Evolutionary conservation across 2,888 invertebrate species (phyloP).

Genomic region (Augochlorella aurata): DNA sequence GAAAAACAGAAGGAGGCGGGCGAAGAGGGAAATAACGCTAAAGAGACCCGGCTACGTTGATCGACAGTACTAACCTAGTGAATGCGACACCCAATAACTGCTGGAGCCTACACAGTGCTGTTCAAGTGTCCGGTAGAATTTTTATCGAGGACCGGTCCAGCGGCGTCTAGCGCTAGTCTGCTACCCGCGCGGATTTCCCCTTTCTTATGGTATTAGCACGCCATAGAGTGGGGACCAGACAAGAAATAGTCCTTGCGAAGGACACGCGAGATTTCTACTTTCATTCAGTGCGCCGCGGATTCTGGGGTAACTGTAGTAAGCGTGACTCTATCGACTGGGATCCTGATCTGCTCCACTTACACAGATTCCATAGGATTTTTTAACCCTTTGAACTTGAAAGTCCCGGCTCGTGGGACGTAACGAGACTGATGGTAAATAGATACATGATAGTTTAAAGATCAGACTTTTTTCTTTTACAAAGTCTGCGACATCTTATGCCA

Average conservation of each 20-base stretch:
- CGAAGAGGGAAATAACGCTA: conserved; percentile 19
- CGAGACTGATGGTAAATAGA: no score
- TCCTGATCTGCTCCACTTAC: neutral
- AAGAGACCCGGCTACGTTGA: conserved; percentile 43
- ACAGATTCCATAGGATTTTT: neutral
- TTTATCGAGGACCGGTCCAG: conserved; percentile 76
- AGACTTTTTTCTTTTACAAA: no score
- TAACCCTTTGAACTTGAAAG: no score
- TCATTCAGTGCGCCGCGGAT: conserved; percentile 8
- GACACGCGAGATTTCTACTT: neutral
- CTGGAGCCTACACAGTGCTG: conserved; percentile 43
- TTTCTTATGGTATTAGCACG: conserved; percentile 13
- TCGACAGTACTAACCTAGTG: conserved; percentile 67
- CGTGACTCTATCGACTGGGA: neutral
- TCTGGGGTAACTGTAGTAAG: neutral
- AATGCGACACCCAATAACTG: conserved; percentile 54
- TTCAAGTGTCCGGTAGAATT: conserved; percentile 62
- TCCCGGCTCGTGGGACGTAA: no score
- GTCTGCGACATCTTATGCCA: no score
- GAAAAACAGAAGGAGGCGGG: neutral
- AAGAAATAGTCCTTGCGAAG: neutral
- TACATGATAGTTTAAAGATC: no score
- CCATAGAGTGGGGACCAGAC: neutral
- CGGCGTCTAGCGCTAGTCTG: conserved; percentile 77
- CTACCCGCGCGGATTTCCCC: conserved; percentile 45